Conservation (phyloP, 2,113 vertebrate species). For the Ochotona curzoniae region DNA sequence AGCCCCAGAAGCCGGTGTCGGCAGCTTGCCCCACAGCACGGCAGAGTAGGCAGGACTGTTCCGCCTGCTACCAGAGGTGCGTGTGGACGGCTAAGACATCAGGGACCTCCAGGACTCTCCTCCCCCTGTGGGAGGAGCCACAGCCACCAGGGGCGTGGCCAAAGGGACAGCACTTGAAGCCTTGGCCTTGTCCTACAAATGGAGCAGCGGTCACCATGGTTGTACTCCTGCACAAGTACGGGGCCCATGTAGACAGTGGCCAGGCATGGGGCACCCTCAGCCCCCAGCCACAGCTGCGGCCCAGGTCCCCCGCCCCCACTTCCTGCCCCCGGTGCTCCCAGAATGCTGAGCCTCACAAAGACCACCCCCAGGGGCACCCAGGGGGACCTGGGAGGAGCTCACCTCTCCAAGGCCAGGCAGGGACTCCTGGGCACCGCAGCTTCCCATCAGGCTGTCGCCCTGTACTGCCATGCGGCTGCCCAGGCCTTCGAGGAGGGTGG, state of each 20-base stretch:
- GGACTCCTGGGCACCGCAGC: not conserved
- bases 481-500: not conserved
- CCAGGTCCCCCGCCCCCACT: not conserved
- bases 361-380: fast-evolving
- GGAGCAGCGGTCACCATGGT: no score
- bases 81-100: fast-evolving
- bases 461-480: not conserved
- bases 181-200: fast-evolving
- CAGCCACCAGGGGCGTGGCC: not conserved
- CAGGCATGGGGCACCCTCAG: not conserved
- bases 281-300: fast-evolving
- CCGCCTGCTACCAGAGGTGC: fast-evolving
- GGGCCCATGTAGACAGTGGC: no score
- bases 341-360: not conserved
- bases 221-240: no score
- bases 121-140: fast-evolving
- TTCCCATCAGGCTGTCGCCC: conserved; percentile 3
- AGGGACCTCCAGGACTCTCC: not conserved
- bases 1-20: no score
- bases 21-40: fast-evolving
- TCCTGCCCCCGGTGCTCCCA: not conserved
- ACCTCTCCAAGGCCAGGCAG: conserved; percentile 46
- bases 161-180: not conserved
- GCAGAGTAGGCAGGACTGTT: fast-evolving
- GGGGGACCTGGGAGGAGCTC: not conserved